A percentile compares a stretch with the other conserved stretches of the same genome.
Conservation (phyloP, 2,888 invertebrate genomes). For the Julus scanicus region DNA sequence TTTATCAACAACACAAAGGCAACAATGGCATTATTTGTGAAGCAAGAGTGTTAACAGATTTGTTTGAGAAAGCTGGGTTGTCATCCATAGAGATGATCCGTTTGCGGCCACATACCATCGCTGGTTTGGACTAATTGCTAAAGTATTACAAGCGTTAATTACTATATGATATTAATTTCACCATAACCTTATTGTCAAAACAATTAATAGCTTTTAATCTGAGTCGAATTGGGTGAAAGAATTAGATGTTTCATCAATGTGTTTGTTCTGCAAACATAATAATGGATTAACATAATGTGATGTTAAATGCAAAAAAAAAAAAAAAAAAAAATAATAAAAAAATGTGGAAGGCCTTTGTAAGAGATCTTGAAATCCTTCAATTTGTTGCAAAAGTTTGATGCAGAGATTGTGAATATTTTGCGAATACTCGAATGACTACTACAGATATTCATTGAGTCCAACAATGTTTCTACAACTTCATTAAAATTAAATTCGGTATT, state of each 20-base stretch:
- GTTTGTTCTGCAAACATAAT: neutral
- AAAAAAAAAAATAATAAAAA: no score
- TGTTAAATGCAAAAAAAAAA: no score
- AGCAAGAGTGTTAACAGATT: constrained; percentile 29
- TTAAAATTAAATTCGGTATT: neutral
- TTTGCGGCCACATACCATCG: neutral
- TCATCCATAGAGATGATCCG: neutral
- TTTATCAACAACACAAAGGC: constrained; percentile 7
- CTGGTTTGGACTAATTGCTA: neutral
- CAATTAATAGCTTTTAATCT: constrained; percentile 2
- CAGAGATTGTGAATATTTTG: no score
- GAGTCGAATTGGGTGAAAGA: neutral
- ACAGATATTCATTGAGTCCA: no score
- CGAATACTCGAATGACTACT: no score
- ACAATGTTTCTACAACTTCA: neutral
- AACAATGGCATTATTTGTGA: constrained; percentile 25
- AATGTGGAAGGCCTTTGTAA: no score
- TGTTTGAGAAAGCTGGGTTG: constrained; percentile 26
- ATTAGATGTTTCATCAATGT: neutral
- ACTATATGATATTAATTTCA: constrained; percentile 11
- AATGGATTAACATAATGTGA: no score
- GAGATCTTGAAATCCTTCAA: no score
- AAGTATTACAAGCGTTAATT: neutral
- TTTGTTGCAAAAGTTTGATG: no score
- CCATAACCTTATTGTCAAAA: neutral